Evolutionary conservation across 2,113 vertebrate genomes (phyloP).

Genomic region (Zosterops hypoxanthus): DNA sequence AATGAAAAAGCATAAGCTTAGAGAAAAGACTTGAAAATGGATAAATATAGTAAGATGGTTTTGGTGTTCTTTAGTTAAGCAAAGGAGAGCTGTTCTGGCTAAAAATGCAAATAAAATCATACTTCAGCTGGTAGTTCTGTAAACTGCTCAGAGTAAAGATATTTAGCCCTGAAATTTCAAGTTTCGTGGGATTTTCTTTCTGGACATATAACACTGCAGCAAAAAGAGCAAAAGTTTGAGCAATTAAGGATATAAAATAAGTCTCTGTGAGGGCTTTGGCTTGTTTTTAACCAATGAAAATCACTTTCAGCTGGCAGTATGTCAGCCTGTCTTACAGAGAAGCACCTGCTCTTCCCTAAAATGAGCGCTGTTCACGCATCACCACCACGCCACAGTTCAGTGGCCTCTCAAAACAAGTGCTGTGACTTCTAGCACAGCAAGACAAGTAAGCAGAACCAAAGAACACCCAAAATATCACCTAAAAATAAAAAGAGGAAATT

Average conservation of each 20-base stretch:
- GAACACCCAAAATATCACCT: neutral
- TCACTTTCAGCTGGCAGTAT: neutral
- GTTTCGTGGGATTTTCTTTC: neutral
- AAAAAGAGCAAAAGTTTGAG: neutral
- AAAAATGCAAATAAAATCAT: neutral
- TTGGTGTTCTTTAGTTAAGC: neutral
- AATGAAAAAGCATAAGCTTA: neutral
- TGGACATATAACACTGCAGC: neutral
- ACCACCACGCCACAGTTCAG: accelerated
- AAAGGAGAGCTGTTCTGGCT: neutral
- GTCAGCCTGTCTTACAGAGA: neutral
- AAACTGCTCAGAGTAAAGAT: neutral
- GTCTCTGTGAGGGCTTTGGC: neutral
- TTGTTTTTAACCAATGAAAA: neutral
- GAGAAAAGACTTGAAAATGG: neutral
- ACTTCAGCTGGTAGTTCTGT: neutral
- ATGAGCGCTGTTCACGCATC: accelerated
- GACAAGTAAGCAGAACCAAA: neutral
- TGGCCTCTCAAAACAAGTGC: neutral
- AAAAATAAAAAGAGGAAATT: neutral
- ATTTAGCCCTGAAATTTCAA: neutral
- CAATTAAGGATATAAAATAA: neutral
- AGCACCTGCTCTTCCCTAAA: neutral
- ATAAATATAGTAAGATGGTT: neutral
- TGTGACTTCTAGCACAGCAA: neutral